phyloP scores from a whole-genome alignment of 2,113 vertebrate species.

The Elachura formosa region DNA sequence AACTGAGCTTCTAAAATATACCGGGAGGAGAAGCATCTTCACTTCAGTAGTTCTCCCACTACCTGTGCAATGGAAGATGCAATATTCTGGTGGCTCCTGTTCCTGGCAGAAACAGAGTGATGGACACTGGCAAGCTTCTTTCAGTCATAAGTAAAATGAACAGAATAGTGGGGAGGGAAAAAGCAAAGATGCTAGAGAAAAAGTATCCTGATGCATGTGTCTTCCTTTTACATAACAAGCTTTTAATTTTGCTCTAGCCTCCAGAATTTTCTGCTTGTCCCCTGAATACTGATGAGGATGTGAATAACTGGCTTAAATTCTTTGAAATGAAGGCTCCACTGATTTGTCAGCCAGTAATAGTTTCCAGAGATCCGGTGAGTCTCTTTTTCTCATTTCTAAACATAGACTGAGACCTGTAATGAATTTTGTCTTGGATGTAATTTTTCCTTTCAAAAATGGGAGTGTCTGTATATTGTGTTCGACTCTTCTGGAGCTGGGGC shows the following conservation, averaged over 20 bases:
- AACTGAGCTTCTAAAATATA: background rate
- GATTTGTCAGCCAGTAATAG: constrained; percentile 91
- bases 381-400: background rate
- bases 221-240: background rate
- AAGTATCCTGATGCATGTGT: background rate
- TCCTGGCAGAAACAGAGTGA: background rate
- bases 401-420: background rate
- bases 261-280: constrained; percentile 89
- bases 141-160: background rate
- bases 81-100: background rate
- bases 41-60: background rate
- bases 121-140: background rate
- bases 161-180: background rate
- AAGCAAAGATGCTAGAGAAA: background rate
- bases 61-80: background rate
- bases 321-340: constrained; percentile 90
- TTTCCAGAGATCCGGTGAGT: constrained; percentile 94
- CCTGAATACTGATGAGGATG: constrained; percentile 81
- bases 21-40: background rate
- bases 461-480: background rate
- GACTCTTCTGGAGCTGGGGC: background rate
- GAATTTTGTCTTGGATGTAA: background rate
- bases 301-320: constrained; percentile 90
- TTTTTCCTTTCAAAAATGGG: background rate
- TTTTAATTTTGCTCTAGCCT: constrained; percentile 73